These are phyloP conservation scores for Eupithecia subumbrata DNA, from an alignment of 2,888 invertebrate genomes.

Conservation along the genomic window DNA sequence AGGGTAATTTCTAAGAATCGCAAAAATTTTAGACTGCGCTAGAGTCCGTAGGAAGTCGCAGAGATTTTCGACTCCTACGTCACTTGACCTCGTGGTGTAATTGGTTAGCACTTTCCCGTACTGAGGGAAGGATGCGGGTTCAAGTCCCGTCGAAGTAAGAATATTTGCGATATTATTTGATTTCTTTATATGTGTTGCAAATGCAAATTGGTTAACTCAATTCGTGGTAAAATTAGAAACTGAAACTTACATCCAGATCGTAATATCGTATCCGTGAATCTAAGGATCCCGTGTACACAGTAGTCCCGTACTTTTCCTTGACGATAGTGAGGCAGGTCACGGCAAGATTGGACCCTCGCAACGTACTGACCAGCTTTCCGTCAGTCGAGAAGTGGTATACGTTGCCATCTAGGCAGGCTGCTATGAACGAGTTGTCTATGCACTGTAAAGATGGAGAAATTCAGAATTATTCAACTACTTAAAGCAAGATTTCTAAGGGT, in stretches of 20 bases:
- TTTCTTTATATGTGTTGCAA: no score
- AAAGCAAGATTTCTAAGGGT: no score
- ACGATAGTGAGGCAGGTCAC: constrained; percentile 85
- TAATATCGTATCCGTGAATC: constrained; percentile 85
- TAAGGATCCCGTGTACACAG: constrained; percentile 85
- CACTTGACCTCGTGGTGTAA: no score
- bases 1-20: no score
- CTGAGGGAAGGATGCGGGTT: no score
- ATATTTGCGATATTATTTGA: no score
- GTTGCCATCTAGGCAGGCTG: constrained; percentile 86
- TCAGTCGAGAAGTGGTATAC: constrained; percentile 85
- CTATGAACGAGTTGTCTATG: constrained; percentile 84
- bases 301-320: constrained; percentile 75
- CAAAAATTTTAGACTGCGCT: no score
- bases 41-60: no score
- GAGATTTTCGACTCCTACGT: no score
- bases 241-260: constrained; percentile 81
- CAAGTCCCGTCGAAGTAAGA: no score
- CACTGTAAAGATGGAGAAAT: constrained; percentile 66
- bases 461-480: not conserved
- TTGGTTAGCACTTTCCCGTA: no score
- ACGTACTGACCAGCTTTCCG: constrained; percentile 80
- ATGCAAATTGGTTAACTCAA: no score
- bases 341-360: constrained; percentile 84
- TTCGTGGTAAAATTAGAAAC: constrained; percentile 50